Evolutionary conservation across 2,888 invertebrate species (phyloP).

Genomic region (Orchesella flavescens): DNA sequence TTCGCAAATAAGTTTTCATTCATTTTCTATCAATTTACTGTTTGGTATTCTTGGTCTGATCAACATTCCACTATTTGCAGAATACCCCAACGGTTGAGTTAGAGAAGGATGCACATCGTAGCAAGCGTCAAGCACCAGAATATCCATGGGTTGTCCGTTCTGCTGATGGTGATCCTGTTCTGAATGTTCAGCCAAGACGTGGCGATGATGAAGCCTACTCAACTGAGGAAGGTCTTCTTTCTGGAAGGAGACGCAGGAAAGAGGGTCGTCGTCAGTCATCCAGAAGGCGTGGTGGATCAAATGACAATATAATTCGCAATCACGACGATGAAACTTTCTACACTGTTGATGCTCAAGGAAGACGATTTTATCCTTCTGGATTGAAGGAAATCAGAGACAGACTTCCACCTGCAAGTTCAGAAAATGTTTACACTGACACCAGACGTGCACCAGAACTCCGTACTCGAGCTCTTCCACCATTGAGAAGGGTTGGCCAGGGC

Average conservation of each 20-base stretch:
- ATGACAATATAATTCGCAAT: constrained; percentile 24
- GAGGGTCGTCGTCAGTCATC: background rate
- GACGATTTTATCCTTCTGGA: constrained; percentile 53
- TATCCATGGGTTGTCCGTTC: constrained; percentile 41
- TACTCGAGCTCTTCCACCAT: constrained; percentile 29
- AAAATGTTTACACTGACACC: constrained; percentile 20
- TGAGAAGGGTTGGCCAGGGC: constrained; percentile 33
- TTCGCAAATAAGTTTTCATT: too few relatives aligned
- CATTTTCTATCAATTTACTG: too few relatives aligned
- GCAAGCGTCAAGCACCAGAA: constrained; percentile 24
- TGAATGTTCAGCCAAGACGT: constrained; percentile 25
- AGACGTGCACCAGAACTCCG: constrained; percentile 41
- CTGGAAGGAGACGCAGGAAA: constrained; percentile 18
- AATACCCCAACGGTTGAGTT: background rate
- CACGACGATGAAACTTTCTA: constrained; percentile 61
- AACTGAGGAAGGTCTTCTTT: constrained; percentile 48
- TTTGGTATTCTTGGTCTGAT: background rate
- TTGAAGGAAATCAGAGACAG: constrained; percentile 58
- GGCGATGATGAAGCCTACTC: constrained; percentile 30
- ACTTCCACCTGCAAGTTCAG: constrained; percentile 56
- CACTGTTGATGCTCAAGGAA: constrained; percentile 34
- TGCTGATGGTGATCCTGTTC: constrained; percentile 39
- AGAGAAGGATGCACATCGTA: constrained; percentile 1
- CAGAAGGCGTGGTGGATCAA: constrained; percentile 21
- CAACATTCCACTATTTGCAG: background rate